phyloP scores from a whole-genome alignment of 2,888 invertebrate genomes.

The Holacanthella duospinosa region DNA sequence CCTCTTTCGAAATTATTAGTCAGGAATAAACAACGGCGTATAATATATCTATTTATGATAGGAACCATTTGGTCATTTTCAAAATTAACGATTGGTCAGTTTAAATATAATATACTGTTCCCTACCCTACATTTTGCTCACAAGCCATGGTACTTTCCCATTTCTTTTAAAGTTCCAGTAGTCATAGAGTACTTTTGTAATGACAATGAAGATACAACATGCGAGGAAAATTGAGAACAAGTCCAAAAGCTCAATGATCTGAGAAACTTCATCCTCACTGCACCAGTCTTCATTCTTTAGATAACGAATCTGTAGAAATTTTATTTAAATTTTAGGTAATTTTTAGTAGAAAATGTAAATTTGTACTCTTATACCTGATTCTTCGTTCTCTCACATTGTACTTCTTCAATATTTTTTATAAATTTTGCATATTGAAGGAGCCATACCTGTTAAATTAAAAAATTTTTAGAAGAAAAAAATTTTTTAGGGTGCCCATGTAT shows the following conservation, averaged over 20 bases:
- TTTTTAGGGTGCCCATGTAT: too few species aligned
- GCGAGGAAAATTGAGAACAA: slow-evolving; percentile 60
- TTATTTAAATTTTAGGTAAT: neutral
- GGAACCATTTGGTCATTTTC: too few species aligned
- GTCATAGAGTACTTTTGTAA: slow-evolving; percentile 66
- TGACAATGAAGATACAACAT: slow-evolving; percentile 56
- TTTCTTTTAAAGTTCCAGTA: slow-evolving; percentile 69
- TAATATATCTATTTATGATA: too few species aligned
- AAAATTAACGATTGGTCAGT: neutral
- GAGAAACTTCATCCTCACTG: slow-evolving; percentile 21
- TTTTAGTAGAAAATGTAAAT: neutral
- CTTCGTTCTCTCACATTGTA: slow-evolving; percentile 55
- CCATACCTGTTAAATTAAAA: slow-evolving; percentile 42
- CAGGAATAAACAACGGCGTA: too few species aligned
- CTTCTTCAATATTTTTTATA: slow-evolving; percentile 57
- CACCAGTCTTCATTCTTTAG: slow-evolving; percentile 35
- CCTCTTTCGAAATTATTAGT: too few species aligned
- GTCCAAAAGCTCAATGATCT: slow-evolving; percentile 47
- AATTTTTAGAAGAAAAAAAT: neutral
- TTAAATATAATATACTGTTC: neutral
- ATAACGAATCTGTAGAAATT: slow-evolving; percentile 25
- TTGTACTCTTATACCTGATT: slow-evolving; percentile 37
- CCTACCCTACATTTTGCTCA: slow-evolving; percentile 58
- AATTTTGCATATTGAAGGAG: slow-evolving; percentile 51
- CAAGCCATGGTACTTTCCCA: slow-evolving; percentile 72